These are phyloP conservation scores for Eledona agricola DNA, from an alignment of 2,888 invertebrate genomes.

Conservation along the genomic window DNA sequence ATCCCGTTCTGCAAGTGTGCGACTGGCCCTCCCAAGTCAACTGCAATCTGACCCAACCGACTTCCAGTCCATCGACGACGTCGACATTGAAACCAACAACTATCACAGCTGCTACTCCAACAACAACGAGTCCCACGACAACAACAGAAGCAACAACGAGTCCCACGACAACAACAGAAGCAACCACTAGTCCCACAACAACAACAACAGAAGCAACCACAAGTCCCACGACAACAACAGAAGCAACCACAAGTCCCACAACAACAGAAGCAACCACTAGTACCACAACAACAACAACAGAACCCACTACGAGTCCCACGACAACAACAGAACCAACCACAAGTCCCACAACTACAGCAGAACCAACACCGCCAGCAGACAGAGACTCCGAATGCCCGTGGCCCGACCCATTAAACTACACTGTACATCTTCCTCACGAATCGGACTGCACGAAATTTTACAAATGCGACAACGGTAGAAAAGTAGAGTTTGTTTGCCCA, in stretches of 20 bases:
- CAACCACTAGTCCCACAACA: not conserved
- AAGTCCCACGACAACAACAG: slow-evolving; percentile 8
- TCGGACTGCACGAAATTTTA: slow-evolving; percentile 41
- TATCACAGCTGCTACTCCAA: not conserved
- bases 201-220: not conserved
- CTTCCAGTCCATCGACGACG: slow-evolving; percentile 1
- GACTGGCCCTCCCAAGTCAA: slow-evolving; percentile 42
- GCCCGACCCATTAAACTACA: slow-evolving; percentile 28
- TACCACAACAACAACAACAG: slow-evolving; percentile 1
- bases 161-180: not conserved
- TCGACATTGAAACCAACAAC: slow-evolving; percentile 7
- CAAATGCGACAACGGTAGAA: slow-evolving; percentile 38
- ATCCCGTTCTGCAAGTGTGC: slow-evolving; percentile 42
- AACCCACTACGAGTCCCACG: slow-evolving; percentile 11
- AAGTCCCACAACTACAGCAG: slow-evolving; percentile 4
- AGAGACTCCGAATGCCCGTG: slow-evolving; percentile 36
- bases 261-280: not conserved
- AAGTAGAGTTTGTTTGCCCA: slow-evolving; percentile 33
- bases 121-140: slow-evolving; percentile 1
- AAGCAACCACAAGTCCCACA: not conserved
- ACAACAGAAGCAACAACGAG: slow-evolving; percentile 4
- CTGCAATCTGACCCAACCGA: slow-evolving; percentile 22
- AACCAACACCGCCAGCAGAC: slow-evolving; percentile 13
- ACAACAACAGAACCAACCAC: slow-evolving; percentile 2
- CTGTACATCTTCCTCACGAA: slow-evolving; percentile 41